A percentile compares a stretch with the other conserved stretches of the same genome.
These are phyloP conservation scores for Lochmaea crataegi DNA, from an alignment of 2,888 invertebrate genomes.

Conservation along the genomic window DNA sequence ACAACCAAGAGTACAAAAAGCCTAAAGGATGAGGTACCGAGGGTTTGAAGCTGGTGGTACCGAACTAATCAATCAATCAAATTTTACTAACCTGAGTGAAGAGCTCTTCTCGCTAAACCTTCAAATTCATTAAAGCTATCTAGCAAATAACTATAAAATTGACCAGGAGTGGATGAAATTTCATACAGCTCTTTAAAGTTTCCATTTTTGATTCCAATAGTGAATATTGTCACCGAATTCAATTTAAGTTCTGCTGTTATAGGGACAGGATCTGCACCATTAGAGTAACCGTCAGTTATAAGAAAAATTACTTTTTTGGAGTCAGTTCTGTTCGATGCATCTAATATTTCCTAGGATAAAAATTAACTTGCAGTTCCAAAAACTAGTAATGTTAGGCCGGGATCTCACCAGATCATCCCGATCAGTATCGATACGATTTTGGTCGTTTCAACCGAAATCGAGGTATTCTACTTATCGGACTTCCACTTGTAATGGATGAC, in stretches of 20 bases:
- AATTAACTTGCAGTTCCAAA: conserved; percentile 6
- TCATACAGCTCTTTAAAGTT: conserved; percentile 73
- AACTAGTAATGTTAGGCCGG: neutral
- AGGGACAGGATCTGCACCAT: conserved; percentile 75
- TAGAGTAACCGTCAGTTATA: conserved; percentile 79
- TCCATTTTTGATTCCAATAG: conserved; percentile 73
- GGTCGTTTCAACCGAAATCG: too few species aligned
- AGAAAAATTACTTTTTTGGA: conserved; percentile 74
- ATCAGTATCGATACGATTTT: too few species aligned
- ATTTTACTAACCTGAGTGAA: conserved; percentile 71
- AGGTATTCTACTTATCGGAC: too few species aligned
- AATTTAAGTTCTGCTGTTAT: conserved; percentile 71
- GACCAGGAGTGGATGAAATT: conserved; percentile 73
- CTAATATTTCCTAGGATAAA: conserved; percentile 65
- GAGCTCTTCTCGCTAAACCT: conserved; percentile 73
- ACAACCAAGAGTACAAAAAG: too few species aligned
- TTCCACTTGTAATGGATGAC: too few species aligned
- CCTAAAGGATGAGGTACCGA: too few species aligned
- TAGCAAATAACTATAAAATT: conserved; percentile 74
- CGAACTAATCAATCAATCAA: neutral
- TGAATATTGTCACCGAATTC: conserved; percentile 68
- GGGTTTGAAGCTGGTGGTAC: neutral
- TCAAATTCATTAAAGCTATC: conserved; percentile 78
- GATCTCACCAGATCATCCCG: too few species aligned
- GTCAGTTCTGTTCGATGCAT: conserved; percentile 59